These are phyloP conservation scores for Pogonus chalceus DNA, from an alignment of 1,140 invertebrate species.

Conservation along the genomic window DNA sequence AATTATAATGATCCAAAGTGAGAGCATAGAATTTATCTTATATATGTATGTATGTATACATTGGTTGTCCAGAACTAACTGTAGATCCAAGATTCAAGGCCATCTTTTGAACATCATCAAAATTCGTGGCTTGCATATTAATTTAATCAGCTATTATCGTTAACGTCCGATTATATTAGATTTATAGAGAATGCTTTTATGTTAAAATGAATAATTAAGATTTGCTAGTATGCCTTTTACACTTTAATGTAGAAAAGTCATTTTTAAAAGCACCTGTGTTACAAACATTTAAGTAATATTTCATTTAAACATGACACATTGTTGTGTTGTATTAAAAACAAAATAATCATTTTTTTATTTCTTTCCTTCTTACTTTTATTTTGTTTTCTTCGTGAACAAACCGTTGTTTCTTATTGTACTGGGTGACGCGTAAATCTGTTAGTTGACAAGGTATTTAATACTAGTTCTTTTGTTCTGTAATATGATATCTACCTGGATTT, in stretches of 20 bases:
- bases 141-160: slow-evolving; percentile 2
- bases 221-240: neutral
- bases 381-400: too few relatives aligned
- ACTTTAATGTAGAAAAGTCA: too few relatives aligned
- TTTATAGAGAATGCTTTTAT: neutral
- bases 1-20: too few relatives aligned
- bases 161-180: neutral
- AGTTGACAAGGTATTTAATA: too few relatives aligned
- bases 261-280: neutral
- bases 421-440: too few relatives aligned
- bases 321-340: neutral
- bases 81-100: neutral
- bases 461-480: too few relatives aligned
- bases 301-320: neutral
- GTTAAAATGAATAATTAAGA: slow-evolving; percentile 1
- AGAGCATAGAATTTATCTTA: too few relatives aligned
- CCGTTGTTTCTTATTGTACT: too few relatives aligned
- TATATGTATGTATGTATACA: too few relatives aligned
- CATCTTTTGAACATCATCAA: neutral
- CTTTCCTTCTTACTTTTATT: neutral
- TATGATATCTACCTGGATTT: too few relatives aligned
- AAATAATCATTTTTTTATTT: neutral
- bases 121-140: slow-evolving; percentile 1
- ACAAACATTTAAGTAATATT: neutral
- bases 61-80: too few relatives aligned